Evolutionary conservation across 1,140 invertebrate genomes (phyloP).

Genomic region (Prorops nasuta): DNA sequence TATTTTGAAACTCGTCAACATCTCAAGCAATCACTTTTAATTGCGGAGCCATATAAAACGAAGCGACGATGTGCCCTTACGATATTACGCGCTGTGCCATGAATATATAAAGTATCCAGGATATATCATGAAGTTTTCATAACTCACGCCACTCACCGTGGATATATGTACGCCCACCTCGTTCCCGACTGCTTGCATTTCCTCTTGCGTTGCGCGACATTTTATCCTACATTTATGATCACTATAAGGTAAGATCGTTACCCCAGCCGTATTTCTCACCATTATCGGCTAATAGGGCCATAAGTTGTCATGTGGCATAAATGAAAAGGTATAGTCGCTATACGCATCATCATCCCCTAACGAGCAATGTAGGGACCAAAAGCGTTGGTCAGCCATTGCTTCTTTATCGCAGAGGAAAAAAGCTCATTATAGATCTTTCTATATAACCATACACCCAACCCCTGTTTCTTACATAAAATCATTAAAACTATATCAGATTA

Average conservation of each 20-base stretch:
- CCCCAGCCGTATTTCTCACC: constrained; percentile 32
- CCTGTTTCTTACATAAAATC: too few species aligned
- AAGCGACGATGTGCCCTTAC: constrained; percentile 5
- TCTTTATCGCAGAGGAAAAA: too few species aligned
- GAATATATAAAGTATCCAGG: constrained; percentile 24
- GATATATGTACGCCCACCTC: constrained; percentile 22
- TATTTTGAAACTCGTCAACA: too few species aligned
- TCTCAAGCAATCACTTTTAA: constrained; percentile 22
- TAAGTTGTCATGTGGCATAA: constrained; percentile 31
- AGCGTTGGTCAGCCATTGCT: too few species aligned
- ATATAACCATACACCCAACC: too few species aligned
- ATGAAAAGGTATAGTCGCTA: constrained; percentile 30
- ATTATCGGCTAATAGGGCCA: constrained; percentile 36
- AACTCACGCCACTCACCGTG: constrained; percentile 30
- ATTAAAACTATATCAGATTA: too few species aligned
- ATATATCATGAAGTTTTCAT: constrained; percentile 33
- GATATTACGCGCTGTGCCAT: constrained; percentile 16
- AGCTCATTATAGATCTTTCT: too few species aligned
- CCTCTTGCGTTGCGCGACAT: constrained; percentile 19
- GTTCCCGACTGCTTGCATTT: background rate
- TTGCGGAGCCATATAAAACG: constrained; percentile 9
- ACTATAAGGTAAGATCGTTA: constrained; percentile 38
- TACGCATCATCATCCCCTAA: constrained; percentile 12
- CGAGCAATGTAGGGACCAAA: too few species aligned
- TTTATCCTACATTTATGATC: constrained; percentile 38